phyloP scores from a whole-genome alignment of 2,113 vertebrate genomes.

The Lophochroa leadbeateri region DNA sequence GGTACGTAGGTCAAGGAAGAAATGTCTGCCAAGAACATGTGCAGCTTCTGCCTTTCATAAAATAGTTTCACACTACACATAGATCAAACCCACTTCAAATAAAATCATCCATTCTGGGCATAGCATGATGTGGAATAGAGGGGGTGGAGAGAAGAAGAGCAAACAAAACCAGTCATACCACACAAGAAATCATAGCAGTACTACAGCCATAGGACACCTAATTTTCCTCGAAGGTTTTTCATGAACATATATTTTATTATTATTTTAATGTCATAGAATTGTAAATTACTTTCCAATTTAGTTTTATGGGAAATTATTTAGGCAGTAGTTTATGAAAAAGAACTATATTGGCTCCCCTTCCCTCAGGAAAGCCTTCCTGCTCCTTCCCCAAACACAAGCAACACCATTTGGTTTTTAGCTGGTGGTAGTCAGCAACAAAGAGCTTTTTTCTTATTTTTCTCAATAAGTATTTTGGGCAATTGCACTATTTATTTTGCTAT shows the following conservation, averaged over 20 bases:
- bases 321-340: not conserved
- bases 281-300: not conserved
- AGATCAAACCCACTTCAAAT: not conserved
- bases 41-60: not conserved
- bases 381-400: not conserved
- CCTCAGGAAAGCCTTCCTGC: fast-evolving
- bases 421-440: not conserved
- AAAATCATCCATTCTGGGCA: not conserved
- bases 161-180: not conserved
- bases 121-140: fast-evolving
- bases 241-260: not conserved
- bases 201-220: not conserved
- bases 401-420: not conserved
- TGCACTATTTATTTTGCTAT: not conserved
- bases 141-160: not conserved
- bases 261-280: not conserved
- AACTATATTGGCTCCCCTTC: not conserved
- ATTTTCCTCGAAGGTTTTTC: not conserved
- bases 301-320: not conserved
- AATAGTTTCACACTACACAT: not conserved
- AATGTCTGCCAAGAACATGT: not conserved
- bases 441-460: not conserved
- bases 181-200: not conserved
- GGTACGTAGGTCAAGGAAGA: not conserved
- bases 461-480: not conserved